Conservation (phyloP, 2,113 vertebrate species). For the Aegotheles bennettii region DNA sequence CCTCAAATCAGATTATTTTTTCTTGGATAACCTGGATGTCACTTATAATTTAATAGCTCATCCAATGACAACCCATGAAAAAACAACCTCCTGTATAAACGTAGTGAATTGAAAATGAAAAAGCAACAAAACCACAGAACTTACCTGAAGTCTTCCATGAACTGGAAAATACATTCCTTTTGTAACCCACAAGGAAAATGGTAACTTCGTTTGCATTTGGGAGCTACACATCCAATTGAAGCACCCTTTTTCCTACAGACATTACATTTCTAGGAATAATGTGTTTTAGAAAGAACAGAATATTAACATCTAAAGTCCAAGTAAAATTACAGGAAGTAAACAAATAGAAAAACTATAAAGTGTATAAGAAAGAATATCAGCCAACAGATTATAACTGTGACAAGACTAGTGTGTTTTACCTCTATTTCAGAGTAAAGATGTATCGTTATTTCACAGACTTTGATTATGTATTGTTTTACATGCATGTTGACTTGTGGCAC, state of each 20-base stretch:
- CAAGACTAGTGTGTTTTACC: neutral
- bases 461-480: neutral
- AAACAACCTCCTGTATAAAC: neutral
- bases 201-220: constrained; percentile 84
- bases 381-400: neutral
- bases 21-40: neutral
- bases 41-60: neutral
- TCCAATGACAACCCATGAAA: neutral
- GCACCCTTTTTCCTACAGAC: constrained; percentile 88
- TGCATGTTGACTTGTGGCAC: neutral
- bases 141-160: constrained; percentile 88
- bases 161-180: constrained; percentile 88
- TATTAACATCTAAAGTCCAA: neutral
- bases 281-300: neutral
- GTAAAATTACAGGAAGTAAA: neutral
- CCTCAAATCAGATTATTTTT: neutral
- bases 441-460: neutral
- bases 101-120: neutral
- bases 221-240: constrained; percentile 86
- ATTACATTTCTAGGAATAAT: constrained; percentile 77
- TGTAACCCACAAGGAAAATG: constrained; percentile 90
- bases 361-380: neutral
- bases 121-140: constrained; percentile 26
- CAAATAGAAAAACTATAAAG: neutral
- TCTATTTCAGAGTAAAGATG: neutral